phyloP scores from a whole-genome alignment of 2,888 invertebrate genomes.

The Polydrusus tereticollis region DNA sequence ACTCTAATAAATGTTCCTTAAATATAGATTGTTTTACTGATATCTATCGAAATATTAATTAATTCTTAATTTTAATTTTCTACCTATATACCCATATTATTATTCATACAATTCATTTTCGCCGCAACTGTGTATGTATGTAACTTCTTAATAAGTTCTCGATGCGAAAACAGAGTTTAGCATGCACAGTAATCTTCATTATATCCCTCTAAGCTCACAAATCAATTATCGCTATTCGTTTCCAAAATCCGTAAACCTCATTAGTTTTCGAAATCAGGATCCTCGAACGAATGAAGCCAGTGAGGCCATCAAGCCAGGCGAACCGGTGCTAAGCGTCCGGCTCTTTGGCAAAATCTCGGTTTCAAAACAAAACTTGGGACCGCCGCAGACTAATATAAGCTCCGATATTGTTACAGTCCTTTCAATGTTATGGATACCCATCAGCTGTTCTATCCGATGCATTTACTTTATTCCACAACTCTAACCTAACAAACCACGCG shows the following conservation, averaged over 20 bases:
- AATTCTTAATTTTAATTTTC: too few species aligned
- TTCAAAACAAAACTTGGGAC: constrained; percentile 48
- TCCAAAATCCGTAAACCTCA: constrained; percentile 41
- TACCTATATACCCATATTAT: too few species aligned
- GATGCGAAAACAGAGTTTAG: background rate
- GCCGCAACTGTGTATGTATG: too few species aligned
- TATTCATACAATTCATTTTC: too few species aligned
- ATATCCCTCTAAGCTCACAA: constrained; percentile 15
- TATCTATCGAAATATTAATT: too few species aligned
- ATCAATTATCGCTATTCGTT: constrained; percentile 48
- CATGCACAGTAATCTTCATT: background rate
- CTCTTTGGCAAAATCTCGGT: constrained; percentile 39
- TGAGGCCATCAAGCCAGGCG: background rate
- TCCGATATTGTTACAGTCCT: constrained; percentile 48
- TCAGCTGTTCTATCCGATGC: constrained; percentile 35
- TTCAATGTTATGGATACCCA: constrained; percentile 45
- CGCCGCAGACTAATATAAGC: constrained; percentile 48
- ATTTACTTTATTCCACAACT: constrained; percentile 35
- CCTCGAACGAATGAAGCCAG: constrained; percentile 15
- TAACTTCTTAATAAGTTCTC: too few species aligned
- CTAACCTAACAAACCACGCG: constrained; percentile 29
- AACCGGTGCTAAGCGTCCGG: constrained; percentile 24
- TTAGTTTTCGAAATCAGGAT: constrained; percentile 42
- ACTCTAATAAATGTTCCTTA: too few species aligned
- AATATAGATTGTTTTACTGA: too few species aligned